Conservation (phyloP, 2,113 vertebrate species). For the Dryoscopus gambensis region DNA sequence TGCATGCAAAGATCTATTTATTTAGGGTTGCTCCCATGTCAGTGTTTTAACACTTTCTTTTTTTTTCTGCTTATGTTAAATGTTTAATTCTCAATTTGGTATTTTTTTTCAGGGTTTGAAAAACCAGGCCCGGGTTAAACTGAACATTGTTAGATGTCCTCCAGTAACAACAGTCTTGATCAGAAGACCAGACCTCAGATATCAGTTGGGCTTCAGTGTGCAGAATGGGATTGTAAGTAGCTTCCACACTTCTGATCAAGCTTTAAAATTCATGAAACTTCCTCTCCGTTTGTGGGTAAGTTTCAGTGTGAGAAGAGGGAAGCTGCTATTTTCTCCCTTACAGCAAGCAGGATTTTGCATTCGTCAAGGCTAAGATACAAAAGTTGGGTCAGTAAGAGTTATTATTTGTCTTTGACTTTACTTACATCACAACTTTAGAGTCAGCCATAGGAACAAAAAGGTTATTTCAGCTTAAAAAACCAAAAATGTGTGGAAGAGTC, state of each 20-base stretch:
- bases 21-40: background rate
- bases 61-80: background rate
- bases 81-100: background rate
- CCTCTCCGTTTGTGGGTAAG: background rate
- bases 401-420: background rate
- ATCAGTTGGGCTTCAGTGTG: slow-evolving; percentile 96
- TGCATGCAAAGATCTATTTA: background rate
- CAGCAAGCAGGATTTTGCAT: background rate
- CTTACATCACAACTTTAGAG: background rate
- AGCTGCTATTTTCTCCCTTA: background rate
- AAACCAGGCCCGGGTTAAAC: slow-evolving; percentile 88
- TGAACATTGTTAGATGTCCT: slow-evolving; percentile 95
- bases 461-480: background rate
- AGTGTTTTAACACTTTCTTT: background rate
- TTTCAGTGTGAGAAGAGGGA: background rate
- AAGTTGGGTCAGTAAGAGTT: background rate
- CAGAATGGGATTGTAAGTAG: slow-evolving; percentile 95
- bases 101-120: slow-evolving; percentile 84
- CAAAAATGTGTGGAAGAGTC: background rate
- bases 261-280: background rate
- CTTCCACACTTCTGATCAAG: background rate
- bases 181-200: slow-evolving; percentile 91
- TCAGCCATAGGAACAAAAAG: background rate
- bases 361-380: background rate
- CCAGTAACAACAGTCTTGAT: slow-evolving; percentile 96